Conservation (phyloP, 2,797 vertebrate species). For the Xyrichtys novacula region DNA sequence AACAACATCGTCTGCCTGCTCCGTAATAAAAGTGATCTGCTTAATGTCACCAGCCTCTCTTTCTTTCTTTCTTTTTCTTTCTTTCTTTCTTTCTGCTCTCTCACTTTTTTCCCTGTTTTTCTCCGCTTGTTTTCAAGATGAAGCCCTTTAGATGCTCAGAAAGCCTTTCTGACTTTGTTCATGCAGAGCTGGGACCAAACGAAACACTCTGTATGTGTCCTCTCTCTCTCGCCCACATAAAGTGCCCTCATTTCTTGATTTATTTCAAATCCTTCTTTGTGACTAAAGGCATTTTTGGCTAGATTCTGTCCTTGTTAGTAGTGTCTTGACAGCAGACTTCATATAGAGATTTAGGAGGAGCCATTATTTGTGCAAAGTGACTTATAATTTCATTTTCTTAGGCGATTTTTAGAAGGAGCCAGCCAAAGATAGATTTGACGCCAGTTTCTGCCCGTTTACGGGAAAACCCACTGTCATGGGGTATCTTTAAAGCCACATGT, state of each 20-base stretch:
- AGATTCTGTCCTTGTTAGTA: conserved; percentile 59
- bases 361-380: conserved; percentile 29
- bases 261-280: conserved; percentile 78
- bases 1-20: conserved; percentile 85
- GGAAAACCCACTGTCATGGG: conserved; percentile 43
- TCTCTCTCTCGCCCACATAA: conserved; percentile 19
- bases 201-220: background rate
- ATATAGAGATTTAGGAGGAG: conserved; percentile 31
- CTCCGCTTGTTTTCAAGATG: conserved; percentile 64
- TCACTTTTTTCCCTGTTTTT: background rate
- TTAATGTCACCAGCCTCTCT: conserved; percentile 89
- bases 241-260: conserved; percentile 84
- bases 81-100: conserved; percentile 8
- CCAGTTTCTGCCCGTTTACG: conserved; percentile 45
- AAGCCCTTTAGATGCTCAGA: conserved; percentile 77
- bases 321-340: conserved; percentile 26
- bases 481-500: conserved; percentile 57
- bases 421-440: conserved; percentile 33
- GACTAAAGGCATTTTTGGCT: conserved; percentile 65
- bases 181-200: conserved; percentile 80
- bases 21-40: conserved; percentile 88
- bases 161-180: conserved; percentile 79
- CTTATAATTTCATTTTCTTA: conserved; percentile 41
- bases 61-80: conserved; percentile 64
- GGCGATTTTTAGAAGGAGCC: conserved; percentile 36